Evolutionary conservation across 2,797 vertebrate species (phyloP).

Genomic region (Squalus acanthias): DNA sequence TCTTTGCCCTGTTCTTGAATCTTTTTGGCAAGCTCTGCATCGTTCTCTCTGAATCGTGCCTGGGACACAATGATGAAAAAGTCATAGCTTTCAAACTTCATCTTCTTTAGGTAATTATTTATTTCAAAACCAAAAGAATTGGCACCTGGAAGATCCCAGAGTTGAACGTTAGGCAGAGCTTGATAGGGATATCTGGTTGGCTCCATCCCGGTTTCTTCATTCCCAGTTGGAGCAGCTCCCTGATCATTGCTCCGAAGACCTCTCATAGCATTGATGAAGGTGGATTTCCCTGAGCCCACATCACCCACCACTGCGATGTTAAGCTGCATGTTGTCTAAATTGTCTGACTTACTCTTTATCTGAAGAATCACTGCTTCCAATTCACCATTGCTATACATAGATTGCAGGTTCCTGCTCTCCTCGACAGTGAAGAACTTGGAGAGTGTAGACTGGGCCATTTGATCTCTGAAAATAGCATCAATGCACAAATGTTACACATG

Average conservation of each 20-base stretch:
- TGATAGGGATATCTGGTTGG: background rate
- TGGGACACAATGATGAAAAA: conserved; percentile 26
- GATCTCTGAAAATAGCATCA: background rate
- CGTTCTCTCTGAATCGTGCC: background rate
- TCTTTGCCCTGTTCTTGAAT: conserved; percentile 1
- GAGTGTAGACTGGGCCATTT: background rate
- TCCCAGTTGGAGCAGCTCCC: conserved; percentile 21
- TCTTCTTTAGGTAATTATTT: background rate
- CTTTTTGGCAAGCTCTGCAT: background rate
- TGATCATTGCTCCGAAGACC: background rate
- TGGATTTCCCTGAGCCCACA: conserved; percentile 4
- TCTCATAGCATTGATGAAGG: conserved; percentile 31
- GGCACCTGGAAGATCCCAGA: conserved; percentile 22
- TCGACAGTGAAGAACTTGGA: background rate
- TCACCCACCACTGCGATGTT: conserved; percentile 20
- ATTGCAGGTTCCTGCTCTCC: background rate
- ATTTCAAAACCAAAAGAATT: background rate
- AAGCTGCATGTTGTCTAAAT: background rate
- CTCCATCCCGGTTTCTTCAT: background rate
- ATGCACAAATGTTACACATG: background rate
- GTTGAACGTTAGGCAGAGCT: background rate
- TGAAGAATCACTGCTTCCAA: background rate
- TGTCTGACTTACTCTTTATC: background rate
- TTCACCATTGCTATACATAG: background rate
- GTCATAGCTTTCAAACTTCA: conserved; percentile 27